Base-by-base conservation (phyloP, 2,888 invertebrate species). In the Ischnus inquisitorius region DNA sequence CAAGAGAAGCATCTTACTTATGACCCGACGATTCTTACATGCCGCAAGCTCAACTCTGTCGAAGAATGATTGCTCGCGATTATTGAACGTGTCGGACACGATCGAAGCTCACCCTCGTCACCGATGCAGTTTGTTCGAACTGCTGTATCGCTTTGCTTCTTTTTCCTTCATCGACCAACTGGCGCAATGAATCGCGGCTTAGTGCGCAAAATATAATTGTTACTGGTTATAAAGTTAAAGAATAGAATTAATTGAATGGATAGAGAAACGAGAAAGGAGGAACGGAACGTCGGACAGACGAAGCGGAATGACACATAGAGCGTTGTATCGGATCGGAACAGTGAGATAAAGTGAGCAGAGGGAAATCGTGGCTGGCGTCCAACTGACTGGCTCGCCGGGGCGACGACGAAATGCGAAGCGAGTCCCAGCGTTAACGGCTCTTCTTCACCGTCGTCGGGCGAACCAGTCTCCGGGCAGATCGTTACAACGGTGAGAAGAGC, bases 311-410 rank as follows among this genome's bases (percentile, higher is more conserved):
- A 78, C 62, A 81, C 57, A 75, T 34, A 81, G 78, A 54, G 74
- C 81, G 74, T 69, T 64, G 78, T 80, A 81, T 81, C 81, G 78
- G 75, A 81, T 81, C 74, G 77, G 67, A 79, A 77, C 77, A 74
- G 75, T 54, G 19, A 68, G 54, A 39, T 54, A 64, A 74, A n/a
- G 34, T 41, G 69, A 79, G 57, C 51, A 62, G 60, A 2, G 57
- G 41, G 4, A 41, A 48, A 54, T 64, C 57, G 82, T 85, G 83
- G 83, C 81, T 83, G 83, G 83, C 83, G 85, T 78, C 84, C 84
- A 84, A 84, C 84, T 84, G 84, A 81, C 84, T 84, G 84, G 71
- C 71, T 65, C 39, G 78, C 71, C 41, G 54, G 57, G 60, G 74
- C 74, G 84, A 81, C 84, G 72, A 77, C 77, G 84, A 77, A 72